A percentile compares a stretch with the other conserved stretches of the same genome.
These are phyloP conservation scores for Drosophila ficusphila DNA, from an alignment of 1,140 invertebrate species.

Conservation along the genomic window DNA sequence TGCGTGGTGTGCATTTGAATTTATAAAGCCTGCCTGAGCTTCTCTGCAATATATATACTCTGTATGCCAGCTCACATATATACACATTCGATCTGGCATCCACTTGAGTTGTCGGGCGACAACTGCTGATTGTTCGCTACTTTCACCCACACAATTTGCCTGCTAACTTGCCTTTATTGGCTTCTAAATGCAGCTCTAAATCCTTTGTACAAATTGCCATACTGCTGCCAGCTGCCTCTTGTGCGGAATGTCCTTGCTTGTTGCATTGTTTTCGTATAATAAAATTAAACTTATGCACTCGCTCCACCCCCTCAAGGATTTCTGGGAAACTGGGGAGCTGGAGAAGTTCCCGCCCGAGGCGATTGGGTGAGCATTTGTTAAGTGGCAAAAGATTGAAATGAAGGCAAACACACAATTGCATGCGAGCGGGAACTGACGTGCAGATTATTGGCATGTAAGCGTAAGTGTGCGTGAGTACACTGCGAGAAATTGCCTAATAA, in stretches of 20 bases:
- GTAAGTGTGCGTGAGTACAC: conserved; percentile 4
- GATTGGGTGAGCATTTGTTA: conserved; percentile 73
- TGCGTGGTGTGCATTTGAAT: background rate
- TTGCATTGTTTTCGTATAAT: conserved; percentile 81
- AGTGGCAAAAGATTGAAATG: conserved; percentile 81
- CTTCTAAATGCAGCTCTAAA: conserved; percentile 77
- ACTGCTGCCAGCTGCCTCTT: conserved; percentile 30
- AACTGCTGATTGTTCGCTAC: conserved; percentile 40
- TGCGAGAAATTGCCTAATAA: background rate
- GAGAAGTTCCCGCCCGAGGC: conserved; percentile 12
- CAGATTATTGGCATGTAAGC: conserved; percentile 60
- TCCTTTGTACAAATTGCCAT: conserved; percentile 79
- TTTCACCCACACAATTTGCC: conserved; percentile 40
- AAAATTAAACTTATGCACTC: conserved; percentile 80
- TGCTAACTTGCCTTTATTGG: conserved; percentile 75
- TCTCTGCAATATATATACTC: background rate
- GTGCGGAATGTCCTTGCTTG: conserved; percentile 44
- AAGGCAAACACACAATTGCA: conserved; percentile 58
- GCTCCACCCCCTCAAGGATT: conserved; percentile 7
- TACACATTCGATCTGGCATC: conserved; percentile 11
- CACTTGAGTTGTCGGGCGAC: conserved; percentile 31
- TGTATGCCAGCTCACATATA: no score
- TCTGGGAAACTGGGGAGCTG: no score
- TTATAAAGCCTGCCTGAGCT: background rate
- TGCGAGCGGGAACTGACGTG: conserved; percentile 43